Percentiles rank a stretch among this genome's conserved stretches.
Evolutionary conservation across 1,140 invertebrate species (phyloP).

Genomic region (Ptiloglossa arizonensis): DNA sequence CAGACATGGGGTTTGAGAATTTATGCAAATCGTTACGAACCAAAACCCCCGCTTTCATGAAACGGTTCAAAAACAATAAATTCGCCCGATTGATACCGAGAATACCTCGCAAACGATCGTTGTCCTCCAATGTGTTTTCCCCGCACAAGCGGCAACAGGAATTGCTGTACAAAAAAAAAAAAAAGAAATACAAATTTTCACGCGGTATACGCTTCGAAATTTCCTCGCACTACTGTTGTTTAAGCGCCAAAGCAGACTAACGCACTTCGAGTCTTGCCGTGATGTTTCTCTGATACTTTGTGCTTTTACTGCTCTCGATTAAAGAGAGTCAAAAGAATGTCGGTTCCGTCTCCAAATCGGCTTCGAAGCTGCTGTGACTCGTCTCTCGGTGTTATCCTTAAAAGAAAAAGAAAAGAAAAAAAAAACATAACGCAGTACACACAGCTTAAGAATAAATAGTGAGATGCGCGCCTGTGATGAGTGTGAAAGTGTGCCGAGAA

Average conservation of each 20-base stretch:
- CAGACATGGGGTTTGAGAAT: conserved; percentile 11
- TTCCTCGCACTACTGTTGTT: conserved; percentile 33
- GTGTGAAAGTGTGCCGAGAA: conserved; percentile 58
- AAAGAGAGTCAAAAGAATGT: conserved; percentile 13
- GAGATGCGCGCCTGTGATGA: conserved; percentile 73
- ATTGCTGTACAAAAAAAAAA: conserved; percentile 38
- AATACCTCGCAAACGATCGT: conserved; percentile 51
- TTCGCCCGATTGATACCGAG: conserved; percentile 38
- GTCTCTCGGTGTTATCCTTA: neutral
- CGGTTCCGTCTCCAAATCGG: conserved; percentile 52
- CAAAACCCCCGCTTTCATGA: conserved; percentile 28
- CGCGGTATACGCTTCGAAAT: conserved; percentile 27
- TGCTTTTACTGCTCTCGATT: neutral
- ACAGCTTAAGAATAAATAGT: conserved; percentile 57
- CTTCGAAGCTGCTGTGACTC: neutral
- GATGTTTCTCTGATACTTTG: neutral
- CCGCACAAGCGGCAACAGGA: conserved; percentile 7
- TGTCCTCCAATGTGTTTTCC: conserved; percentile 55
- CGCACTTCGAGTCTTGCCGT: neutral
- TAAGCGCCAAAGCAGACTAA: neutral
- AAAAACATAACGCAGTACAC: conserved; percentile 43
- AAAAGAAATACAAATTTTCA: conserved; percentile 25
- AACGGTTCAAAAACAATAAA: conserved; percentile 16
- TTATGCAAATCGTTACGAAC: conserved; percentile 17
- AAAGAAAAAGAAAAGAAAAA: conserved; percentile 19